These are phyloP conservation scores for Coregonus suidteri DNA, from an alignment of 2,797 vertebrate genomes.

Conservation along the genomic window DNA sequence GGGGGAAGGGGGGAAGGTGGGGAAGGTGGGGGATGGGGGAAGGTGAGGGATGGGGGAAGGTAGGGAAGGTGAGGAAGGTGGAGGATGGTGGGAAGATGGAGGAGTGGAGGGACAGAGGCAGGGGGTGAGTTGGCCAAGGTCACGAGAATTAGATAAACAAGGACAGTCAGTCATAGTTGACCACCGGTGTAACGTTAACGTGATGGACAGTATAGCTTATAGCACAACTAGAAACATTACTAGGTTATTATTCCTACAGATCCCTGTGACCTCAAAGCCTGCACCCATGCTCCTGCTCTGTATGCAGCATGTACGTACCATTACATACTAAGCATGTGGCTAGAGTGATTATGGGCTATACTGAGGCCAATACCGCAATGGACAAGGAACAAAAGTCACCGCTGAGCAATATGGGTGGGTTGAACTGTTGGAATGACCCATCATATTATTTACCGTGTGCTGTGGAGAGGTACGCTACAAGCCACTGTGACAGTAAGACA, in stretches of 20 bases:
- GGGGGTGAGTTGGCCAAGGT: constrained; percentile 71
- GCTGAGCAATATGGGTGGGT: constrained; percentile 20
- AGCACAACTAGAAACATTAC: background rate
- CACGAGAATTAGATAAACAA: constrained; percentile 67
- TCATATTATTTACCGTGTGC: constrained; percentile 25
- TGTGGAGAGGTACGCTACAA: constrained; percentile 26
- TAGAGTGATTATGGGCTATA: background rate
- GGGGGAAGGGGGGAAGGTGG: too few relatives aligned
- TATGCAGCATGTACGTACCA: background rate
- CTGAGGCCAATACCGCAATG: constrained; percentile 5
- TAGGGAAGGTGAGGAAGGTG: constrained; percentile 26
- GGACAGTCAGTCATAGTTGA: too few relatives aligned
- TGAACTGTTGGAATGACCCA: constrained; percentile 10
- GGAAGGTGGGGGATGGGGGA: too few relatives aligned
- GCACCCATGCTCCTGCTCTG: constrained; percentile 8
- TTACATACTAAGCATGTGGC: background rate
- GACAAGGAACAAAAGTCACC: constrained; percentile 17
- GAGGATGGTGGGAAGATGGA: background rate
- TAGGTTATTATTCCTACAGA: background rate
- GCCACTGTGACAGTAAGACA: constrained; percentile 12
- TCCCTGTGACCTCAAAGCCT: constrained; percentile 23
- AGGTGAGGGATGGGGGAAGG: background rate
- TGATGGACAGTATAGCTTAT: constrained; percentile 33
- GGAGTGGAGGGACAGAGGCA: constrained; percentile 50
- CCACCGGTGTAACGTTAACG: constrained; percentile 38